Conservation (phyloP, 2,113 vertebrate genomes). For the Actenoides hombroni region DNA sequence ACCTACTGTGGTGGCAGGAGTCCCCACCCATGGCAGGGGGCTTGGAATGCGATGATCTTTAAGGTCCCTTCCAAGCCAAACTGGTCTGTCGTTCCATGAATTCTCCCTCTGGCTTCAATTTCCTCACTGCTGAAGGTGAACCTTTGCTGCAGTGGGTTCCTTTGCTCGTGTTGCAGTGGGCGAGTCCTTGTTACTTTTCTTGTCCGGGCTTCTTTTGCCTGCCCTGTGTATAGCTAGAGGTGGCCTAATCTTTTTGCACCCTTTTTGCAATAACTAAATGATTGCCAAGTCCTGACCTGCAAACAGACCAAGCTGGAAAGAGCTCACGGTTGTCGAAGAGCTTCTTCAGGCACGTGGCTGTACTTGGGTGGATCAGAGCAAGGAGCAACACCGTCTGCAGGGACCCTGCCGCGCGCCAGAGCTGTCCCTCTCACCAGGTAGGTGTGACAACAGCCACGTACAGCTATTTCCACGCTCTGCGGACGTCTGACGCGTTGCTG, state of each 20-base stretch:
- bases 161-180: background rate
- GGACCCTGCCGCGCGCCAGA: background rate
- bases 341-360: background rate
- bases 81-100: background rate
- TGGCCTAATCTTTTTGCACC: background rate
- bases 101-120: background rate
- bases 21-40: background rate
- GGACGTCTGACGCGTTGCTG: fast-evolving
- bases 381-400: fast-evolving
- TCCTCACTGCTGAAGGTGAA: background rate
- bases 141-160: background rate
- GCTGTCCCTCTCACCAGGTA: background rate
- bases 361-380: background rate
- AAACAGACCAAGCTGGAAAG: background rate
- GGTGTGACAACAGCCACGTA: background rate
- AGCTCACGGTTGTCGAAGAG: background rate
- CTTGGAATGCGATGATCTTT: background rate
- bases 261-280: background rate
- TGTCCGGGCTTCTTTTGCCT: background rate
- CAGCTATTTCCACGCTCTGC: background rate
- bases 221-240: fast-evolving
- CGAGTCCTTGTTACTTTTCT: background rate
- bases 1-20: background rate
- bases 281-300: background rate
- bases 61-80: background rate